phyloP scores from a whole-genome alignment of 2,113 vertebrate species.

The Corythornis cristatus region DNA sequence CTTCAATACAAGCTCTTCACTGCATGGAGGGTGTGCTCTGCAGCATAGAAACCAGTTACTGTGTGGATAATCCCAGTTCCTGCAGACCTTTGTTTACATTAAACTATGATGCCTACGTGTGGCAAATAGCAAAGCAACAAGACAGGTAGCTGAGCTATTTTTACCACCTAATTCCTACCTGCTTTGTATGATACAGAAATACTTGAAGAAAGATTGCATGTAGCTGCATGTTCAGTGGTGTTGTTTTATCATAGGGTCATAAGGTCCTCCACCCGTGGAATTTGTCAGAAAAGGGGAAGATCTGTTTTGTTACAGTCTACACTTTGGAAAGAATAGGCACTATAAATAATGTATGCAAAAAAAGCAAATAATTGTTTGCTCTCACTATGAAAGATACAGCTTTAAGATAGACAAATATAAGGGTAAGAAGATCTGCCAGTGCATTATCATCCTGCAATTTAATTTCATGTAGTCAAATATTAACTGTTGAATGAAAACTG shows the following conservation, averaged over 20 bases:
- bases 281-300: background rate
- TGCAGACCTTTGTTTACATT: background rate
- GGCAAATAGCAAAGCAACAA: background rate
- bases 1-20: background rate
- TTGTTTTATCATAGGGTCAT: background rate
- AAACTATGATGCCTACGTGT: background rate
- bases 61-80: background rate
- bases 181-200: background rate
- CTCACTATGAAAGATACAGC: background rate
- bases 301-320: background rate
- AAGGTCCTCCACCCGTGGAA: background rate
- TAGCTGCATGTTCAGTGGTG: background rate
- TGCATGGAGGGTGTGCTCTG: background rate
- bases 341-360: background rate
- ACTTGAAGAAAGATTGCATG: background rate
- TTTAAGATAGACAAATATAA: background rate
- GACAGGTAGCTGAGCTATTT: background rate
- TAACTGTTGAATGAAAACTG: background rate
- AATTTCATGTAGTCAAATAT: slow-evolving; percentile 16
- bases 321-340: background rate
- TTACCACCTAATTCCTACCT: background rate
- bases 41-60: background rate
- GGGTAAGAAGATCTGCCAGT: background rate
- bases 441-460: background rate
- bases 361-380: background rate